Conservation (phyloP, 2,797 vertebrate genomes). For the Spinibarbus caldwelli region DNA sequence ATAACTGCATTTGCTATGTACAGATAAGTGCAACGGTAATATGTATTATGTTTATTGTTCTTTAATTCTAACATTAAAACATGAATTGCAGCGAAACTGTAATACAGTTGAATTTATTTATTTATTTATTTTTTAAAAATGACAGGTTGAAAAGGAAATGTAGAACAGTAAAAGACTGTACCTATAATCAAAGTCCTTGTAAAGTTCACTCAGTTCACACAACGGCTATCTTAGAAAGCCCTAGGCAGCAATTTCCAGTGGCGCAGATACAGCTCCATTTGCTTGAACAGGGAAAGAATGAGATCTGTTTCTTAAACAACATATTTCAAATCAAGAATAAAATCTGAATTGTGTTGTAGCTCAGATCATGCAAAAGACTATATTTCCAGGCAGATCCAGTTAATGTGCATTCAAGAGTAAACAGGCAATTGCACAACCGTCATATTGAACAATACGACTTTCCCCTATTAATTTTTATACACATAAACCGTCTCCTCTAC, state of each 20-base stretch:
- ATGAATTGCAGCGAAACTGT: no score
- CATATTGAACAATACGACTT: not conserved
- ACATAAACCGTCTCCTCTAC: not conserved
- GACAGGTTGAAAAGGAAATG: not conserved
- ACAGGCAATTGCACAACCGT: not conserved
- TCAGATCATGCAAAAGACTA: not conserved
- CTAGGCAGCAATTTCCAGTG: not conserved
- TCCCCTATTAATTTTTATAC: not conserved
- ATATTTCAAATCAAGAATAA: not conserved
- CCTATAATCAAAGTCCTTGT: not conserved
- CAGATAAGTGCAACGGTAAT: no score
- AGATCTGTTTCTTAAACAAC: not conserved
- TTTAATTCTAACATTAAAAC: no score
- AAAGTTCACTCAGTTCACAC: not conserved
- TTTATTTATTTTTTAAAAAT: not conserved
- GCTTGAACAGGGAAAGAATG: not conserved
- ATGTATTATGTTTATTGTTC: no score
- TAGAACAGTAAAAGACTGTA: not conserved
- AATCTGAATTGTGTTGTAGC: not conserved
- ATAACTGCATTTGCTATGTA: no score
- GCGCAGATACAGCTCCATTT: not conserved
- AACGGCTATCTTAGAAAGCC: not conserved
- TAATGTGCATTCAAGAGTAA: not conserved
- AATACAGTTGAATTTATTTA: no score
- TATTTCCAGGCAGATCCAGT: not conserved